phyloP scores from a whole-genome alignment of 2,797 vertebrate genomes.

The Hafferia zeledoni region DNA sequence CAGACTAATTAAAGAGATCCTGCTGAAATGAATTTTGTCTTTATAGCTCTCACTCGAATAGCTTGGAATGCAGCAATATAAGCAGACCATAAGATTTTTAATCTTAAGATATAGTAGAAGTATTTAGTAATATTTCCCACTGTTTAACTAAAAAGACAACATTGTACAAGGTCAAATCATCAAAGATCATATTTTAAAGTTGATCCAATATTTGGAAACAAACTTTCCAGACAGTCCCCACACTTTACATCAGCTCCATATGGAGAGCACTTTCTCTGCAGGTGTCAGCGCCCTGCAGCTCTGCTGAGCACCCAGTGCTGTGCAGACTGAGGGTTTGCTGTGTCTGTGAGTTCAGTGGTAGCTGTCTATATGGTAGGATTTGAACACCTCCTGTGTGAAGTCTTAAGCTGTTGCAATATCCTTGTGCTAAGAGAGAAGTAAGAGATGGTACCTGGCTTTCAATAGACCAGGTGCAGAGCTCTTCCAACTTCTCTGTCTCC shows the following conservation, averaged over 20 bases:
- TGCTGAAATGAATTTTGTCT: conserved; percentile 11
- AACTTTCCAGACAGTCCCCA: neutral
- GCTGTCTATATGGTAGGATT: neutral
- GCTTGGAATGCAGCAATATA: neutral
- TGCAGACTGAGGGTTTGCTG: neutral
- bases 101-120: neutral
- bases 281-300: neutral
- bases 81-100: neutral
- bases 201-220: neutral
- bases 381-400: neutral
- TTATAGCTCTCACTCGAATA: neutral
- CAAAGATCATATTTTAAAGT: neutral
- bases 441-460: neutral
- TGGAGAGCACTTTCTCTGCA: neutral
- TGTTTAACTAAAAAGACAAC: neutral
- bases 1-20: conserved; percentile 35
- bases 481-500: neutral
- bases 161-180: neutral
- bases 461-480: neutral
- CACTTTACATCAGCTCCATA: neutral
- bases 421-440: neutral
- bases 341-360: neutral
- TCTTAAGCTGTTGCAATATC: neutral
- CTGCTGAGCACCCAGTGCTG: neutral
- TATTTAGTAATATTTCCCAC: neutral